A percentile compares a stretch with the other conserved stretches of the same genome.
Conservation (phyloP, 2,797 vertebrate species). For the Bovichtus diacanthus region DNA sequence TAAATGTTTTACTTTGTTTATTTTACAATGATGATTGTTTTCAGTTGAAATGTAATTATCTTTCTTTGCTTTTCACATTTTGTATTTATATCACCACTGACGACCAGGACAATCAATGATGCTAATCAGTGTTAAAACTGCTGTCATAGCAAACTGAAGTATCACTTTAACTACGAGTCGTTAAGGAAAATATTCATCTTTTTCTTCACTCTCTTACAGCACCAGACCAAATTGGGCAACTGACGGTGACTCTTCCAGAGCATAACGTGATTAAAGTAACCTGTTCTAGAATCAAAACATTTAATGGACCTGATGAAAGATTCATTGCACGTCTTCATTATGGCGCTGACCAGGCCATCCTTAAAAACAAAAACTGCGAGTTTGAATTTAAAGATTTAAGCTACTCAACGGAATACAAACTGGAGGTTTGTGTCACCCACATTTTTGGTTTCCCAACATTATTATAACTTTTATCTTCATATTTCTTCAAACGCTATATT, state of each 20-base stretch:
- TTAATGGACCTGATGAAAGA: fast-evolving
- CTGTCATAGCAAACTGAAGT: background rate
- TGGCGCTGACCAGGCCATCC: fast-evolving
- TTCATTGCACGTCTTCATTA: fast-evolving
- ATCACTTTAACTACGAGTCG: background rate
- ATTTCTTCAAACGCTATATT: background rate
- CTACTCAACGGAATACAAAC: constrained; percentile 63
- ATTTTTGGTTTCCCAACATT: background rate
- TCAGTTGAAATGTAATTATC: background rate
- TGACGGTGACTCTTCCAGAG: fast-evolving
- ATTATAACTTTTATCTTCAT: background rate
- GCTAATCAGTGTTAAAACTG: background rate
- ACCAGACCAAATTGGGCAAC: fast-evolving
- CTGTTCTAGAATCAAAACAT: fast-evolving
- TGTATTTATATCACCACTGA: background rate
- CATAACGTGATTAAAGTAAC: background rate
- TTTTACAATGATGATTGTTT: background rate
- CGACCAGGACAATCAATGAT: background rate
- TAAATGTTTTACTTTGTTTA: background rate
- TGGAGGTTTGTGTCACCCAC: constrained; percentile 66
- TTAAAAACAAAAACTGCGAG: fast-evolving
- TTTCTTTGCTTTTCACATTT: background rate
- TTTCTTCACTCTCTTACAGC: constrained; percentile 29
- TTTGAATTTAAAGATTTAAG: constrained; percentile 65
- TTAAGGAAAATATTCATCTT: background rate